Percentiles rank a stretch among this genome's conserved stretches.
Evolutionary conservation across 2,797 vertebrate genomes (phyloP).

Genomic region (Glossophaga mutica): DNA sequence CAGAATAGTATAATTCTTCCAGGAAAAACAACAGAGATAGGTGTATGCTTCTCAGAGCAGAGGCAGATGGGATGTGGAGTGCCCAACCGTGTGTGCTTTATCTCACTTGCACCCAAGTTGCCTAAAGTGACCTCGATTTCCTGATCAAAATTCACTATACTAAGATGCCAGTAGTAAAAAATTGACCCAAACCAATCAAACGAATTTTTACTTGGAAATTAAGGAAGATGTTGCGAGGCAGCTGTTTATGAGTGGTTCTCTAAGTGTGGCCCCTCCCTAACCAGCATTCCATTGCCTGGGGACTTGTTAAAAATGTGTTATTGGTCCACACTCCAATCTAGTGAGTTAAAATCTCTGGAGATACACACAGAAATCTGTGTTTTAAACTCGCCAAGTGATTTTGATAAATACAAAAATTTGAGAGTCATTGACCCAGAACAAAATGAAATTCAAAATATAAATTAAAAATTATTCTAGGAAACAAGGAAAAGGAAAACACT

Average conservation of each 20-base stretch:
- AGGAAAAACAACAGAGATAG: background rate
- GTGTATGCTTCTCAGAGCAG: background rate
- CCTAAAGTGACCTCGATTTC: background rate
- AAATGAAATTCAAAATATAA: background rate
- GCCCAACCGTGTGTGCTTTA: background rate
- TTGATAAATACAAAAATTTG: background rate
- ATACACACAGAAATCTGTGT: background rate
- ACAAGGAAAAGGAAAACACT: background rate
- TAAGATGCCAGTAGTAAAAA: background rate
- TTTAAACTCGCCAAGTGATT: background rate
- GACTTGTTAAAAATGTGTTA: background rate
- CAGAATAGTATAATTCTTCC: background rate
- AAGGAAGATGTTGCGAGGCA: background rate
- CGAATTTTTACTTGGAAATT: background rate
- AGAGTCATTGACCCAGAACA: background rate
- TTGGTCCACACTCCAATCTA: background rate
- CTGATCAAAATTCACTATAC: background rate
- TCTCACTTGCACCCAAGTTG: background rate
- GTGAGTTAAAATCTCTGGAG: background rate
- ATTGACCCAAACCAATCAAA: background rate
- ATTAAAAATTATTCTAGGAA: background rate
- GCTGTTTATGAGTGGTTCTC: background rate
- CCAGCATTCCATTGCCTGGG: background rate
- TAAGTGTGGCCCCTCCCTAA: background rate
- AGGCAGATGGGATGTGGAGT: accelerated